Evolutionary conservation across 2,888 invertebrate genomes (phyloP).

Genomic region (Fragum sueziense): DNA sequence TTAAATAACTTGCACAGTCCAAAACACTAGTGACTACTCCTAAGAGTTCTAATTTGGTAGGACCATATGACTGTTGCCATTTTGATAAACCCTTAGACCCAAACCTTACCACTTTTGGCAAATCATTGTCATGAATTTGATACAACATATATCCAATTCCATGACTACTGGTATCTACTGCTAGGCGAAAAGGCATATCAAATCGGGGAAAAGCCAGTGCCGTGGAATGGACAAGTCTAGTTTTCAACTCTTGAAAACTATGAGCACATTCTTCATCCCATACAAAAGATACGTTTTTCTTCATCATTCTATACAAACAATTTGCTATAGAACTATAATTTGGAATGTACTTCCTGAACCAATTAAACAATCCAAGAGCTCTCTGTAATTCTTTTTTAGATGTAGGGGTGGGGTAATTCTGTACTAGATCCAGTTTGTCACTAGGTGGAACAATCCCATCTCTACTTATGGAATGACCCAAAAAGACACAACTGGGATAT

Average conservation of each 20-base stretch:
- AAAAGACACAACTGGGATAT: background rate
- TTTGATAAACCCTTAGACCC: conserved; percentile 43
- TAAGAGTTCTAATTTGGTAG: conserved; percentile 43
- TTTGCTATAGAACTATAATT: conserved; percentile 26
- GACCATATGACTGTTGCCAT: conserved; percentile 51
- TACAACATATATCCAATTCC: conserved; percentile 62
- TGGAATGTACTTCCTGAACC: conserved; percentile 59
- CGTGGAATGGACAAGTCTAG: conserved; percentile 31
- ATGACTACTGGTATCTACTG: conserved; percentile 49
- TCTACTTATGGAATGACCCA: background rate
- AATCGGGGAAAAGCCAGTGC: conserved; percentile 55
- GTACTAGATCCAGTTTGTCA: conserved; percentile 29
- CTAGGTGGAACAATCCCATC: conserved; percentile 42
- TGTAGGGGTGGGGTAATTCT: conserved; percentile 39
- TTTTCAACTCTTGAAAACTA: conserved; percentile 48
- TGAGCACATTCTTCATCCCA: conserved; percentile 35
- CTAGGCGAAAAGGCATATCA: conserved; percentile 47
- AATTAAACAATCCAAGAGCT: conserved; percentile 56
- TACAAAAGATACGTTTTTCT: conserved; percentile 27
- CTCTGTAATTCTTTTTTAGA: conserved; percentile 44
- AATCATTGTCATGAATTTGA: conserved; percentile 43
- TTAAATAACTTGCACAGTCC: conserved; percentile 48
- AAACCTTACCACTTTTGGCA: conserved; percentile 39
- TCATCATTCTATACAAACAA: conserved; percentile 34
- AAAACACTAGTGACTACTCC: conserved; percentile 50